Base-by-base conservation (phyloP, 2,797 vertebrate species). In the Ispidina picta region DNA sequence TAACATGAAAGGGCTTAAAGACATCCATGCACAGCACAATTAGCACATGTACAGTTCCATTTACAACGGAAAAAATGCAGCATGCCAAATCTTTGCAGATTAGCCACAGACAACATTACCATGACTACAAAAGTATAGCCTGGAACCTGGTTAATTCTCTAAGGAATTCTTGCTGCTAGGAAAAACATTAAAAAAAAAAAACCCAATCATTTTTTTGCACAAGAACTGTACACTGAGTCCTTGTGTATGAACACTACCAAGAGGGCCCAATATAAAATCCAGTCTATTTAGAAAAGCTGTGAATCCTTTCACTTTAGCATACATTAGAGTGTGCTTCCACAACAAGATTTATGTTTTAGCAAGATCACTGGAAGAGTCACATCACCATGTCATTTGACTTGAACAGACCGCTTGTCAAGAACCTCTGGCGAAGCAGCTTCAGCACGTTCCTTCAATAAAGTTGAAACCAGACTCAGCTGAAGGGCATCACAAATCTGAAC, bases 361-460 rank as follows among this genome's bases (percentile, higher is more conserved):
- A 88, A 84, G 77, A 60, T 5, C 62, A 55, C 16, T 64, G 33
- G 14, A 62, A 70, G 62, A 75, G 82, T 70, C 56, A n/a, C 20
- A 31, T 56, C 71, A 54, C 44, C 10, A 17, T 0, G 0, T 28
- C 22, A 2, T 6, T 71, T 54, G 49, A 76, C 16, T 21, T 0
- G 0, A 64, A 48, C 23, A 19, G 65, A 28, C 41, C 54, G 46
- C 73, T 77, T 0, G 0, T 39, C 0, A 4, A 55, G 10, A 5
- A 25, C 31, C 76, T 62, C 65, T 78, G 65, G 79, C 44, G 71
- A 55, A 83, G 69, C 37, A 65, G 25, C 63, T 87, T 48, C 60
- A 44, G 35, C 15, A 39, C 28, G 29, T 82, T 3, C 54, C 66
- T 74, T 51, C 26, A 44, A 69, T 15, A 64, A 55, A 72, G 69